Conservation (phyloP, 2,113 vertebrate genomes). For the Lagopus leucura region DNA sequence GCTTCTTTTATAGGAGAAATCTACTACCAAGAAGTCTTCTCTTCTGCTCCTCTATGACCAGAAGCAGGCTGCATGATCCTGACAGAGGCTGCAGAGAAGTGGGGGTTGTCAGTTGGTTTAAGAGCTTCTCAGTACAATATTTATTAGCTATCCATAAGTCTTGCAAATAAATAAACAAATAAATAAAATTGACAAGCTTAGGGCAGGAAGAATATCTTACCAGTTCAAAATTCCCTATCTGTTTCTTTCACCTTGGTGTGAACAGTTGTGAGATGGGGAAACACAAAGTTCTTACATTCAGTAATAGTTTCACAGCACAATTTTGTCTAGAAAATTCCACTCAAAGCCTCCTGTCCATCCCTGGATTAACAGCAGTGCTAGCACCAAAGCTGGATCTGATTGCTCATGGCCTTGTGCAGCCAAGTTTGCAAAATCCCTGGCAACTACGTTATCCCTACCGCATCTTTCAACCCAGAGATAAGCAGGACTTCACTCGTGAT, state of each 20-base stretch:
- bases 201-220: not conserved
- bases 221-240: not conserved
- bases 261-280: not conserved
- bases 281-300: not conserved
- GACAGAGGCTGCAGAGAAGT: not conserved
- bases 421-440: not conserved
- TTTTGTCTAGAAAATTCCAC: not conserved
- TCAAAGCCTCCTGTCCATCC: not conserved
- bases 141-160: not conserved
- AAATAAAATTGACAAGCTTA: not conserved
- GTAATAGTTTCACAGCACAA: not conserved
- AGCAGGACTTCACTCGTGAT: not conserved
- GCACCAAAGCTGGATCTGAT: not conserved
- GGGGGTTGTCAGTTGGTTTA: not conserved
- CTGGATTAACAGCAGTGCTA: not conserved
- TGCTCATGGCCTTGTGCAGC: not conserved
- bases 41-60: not conserved
- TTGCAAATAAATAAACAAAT: not conserved
- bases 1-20: not conserved
- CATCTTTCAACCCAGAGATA: not conserved
- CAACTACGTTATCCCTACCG: fast-evolving
- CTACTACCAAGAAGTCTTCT: not conserved
- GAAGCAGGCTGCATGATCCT: not conserved
- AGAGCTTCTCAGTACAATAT: not conserved
- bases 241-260: not conserved